Conservation (phyloP, 2,113 vertebrate genomes). For the Pterocles burchelli region DNA sequence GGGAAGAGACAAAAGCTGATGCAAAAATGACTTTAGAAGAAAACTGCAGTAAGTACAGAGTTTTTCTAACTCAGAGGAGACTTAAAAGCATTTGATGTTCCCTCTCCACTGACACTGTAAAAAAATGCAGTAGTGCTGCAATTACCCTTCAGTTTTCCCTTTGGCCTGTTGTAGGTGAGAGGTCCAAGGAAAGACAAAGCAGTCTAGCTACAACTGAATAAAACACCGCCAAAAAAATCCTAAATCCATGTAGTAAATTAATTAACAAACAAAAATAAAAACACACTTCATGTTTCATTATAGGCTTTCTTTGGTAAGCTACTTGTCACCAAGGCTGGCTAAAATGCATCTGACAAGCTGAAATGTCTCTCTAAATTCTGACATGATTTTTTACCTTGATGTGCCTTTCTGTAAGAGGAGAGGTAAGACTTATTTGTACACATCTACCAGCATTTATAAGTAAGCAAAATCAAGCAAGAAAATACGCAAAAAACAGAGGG, state of each 20-base stretch:
- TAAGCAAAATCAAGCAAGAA: neutral
- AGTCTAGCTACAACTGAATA: neutral
- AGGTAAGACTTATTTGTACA: neutral
- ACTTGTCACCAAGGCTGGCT: neutral
- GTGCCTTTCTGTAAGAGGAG: neutral
- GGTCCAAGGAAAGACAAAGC: neutral
- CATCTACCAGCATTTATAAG: neutral
- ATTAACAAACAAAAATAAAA: neutral
- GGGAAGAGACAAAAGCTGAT: neutral
- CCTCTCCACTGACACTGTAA: neutral
- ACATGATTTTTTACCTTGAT: neutral
- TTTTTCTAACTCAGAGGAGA: neutral
- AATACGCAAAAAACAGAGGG: neutral
- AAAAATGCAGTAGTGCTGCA: fast-evolving
- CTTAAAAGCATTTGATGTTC: neutral
- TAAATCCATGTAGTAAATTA: neutral
- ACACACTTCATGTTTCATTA: neutral
- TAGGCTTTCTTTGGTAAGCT: neutral
- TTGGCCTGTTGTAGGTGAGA: neutral
- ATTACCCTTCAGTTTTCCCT: neutral
- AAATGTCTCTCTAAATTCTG: neutral
- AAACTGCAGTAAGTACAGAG: neutral
- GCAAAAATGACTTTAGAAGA: neutral
- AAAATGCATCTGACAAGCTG: neutral
- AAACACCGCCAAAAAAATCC: neutral